Conservation (phyloP, 2,113 vertebrate species). For the Calidris pugnax region DNA sequence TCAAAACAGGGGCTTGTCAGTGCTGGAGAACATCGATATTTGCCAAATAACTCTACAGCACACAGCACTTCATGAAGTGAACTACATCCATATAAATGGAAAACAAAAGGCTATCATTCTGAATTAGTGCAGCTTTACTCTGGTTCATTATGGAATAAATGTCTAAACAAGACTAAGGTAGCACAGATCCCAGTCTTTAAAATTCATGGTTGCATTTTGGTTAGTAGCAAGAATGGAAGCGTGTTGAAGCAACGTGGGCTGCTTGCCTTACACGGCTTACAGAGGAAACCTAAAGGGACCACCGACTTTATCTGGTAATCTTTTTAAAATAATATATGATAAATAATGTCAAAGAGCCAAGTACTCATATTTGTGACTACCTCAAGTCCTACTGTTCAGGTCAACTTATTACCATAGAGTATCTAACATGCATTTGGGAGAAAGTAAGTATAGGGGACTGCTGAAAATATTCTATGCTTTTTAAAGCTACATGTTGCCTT, state of each 20-base stretch:
- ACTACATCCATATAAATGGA: background rate
- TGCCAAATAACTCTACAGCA: background rate
- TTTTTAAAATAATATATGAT: background rate
- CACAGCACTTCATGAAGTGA: background rate
- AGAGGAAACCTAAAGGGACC: background rate
- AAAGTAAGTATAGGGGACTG: background rate
- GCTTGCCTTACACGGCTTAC: background rate
- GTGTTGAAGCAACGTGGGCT: background rate
- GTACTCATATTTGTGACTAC: background rate
- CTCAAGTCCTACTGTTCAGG: background rate
- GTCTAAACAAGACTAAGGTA: background rate
- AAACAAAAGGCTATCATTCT: background rate
- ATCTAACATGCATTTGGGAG: background rate
- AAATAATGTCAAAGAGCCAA: background rate
- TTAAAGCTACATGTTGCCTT: background rate
- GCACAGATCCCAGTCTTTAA: background rate
- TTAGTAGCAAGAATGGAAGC: background rate
- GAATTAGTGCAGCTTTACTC: background rate
- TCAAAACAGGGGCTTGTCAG: background rate
- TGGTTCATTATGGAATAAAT: background rate
- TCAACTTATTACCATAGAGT: background rate
- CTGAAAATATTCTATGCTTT: background rate
- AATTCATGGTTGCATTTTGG: background rate
- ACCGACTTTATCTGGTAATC: background rate
- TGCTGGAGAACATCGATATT: background rate